A percentile compares a stretch with the other conserved stretches of the same genome.
Conservation (phyloP, 2,797 vertebrate genomes). For the Acomys russatus region DNA sequence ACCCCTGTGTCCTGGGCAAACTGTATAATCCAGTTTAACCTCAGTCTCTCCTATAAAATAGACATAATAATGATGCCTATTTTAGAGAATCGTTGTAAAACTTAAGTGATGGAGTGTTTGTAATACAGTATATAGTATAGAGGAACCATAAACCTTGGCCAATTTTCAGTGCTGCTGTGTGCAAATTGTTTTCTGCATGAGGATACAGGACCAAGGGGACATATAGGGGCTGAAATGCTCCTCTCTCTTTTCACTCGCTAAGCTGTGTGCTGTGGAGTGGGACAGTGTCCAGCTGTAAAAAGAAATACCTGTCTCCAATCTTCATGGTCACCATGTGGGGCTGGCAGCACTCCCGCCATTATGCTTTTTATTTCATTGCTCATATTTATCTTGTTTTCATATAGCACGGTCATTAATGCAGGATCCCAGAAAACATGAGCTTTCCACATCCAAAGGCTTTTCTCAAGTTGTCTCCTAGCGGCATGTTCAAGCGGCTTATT, state of each 20-base stretch:
- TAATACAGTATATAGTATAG: background rate
- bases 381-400: slow-evolving; percentile 21
- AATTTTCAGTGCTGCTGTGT: background rate
- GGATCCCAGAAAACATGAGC: background rate
- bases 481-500: background rate
- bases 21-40: background rate
- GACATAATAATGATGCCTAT: slow-evolving; percentile 13
- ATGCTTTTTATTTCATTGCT: slow-evolving; percentile 8
- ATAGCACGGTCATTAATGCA: background rate
- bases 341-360: background rate
- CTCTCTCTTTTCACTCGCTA: background rate
- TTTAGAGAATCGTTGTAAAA: slow-evolving; percentile 42
- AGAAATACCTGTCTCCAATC: slow-evolving; percentile 30
- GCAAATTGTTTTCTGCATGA: background rate
- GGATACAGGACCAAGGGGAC: background rate
- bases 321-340: background rate
- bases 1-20: slow-evolving; percentile 40
- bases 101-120: background rate
- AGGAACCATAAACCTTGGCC: background rate
- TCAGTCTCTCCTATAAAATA: slow-evolving; percentile 35
- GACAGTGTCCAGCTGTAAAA: slow-evolving; percentile 10
- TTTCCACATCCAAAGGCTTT: background rate
- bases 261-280: background rate
- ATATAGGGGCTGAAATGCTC: background rate
- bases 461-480: background rate